Evolutionary conservation across 1,140 invertebrate genomes (phyloP), one percentile per base, ranked within the genome.

Genomic region (Drosophila rufa): DNA sequence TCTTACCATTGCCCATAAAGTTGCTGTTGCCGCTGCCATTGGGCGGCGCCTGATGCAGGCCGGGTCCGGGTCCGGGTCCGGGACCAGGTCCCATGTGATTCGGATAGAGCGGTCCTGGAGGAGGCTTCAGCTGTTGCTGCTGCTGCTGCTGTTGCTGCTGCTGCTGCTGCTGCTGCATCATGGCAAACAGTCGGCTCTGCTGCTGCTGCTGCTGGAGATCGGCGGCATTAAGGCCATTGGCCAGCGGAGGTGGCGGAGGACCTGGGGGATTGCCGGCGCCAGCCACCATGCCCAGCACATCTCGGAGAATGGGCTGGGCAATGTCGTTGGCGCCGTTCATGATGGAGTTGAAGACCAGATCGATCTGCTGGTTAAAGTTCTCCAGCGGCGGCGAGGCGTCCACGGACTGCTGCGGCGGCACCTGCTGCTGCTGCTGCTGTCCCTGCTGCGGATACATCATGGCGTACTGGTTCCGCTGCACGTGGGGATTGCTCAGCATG

Each of bases 331-430:
- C 84, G 5, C 91, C 92, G 53, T 92, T 92, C 87, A 92, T 89
- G 38, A 92, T 81, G 8, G 92, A 92, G 59, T 92, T 92, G 46
- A 92, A 92, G 4, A 92, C 92, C 70, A 92, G 70, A 79, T 92
- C 92, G 19, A 92, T 92, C 86, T 92, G 92, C 57, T 92, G 92
- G 77, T 92, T 92, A 15, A 92, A 92, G 61, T 92, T 92, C 46
- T 92, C 91, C 42, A 92, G 42, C 9, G 86, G 92, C 15, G 92
- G 86, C 14, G 92, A 77, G 1, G 91, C 66, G 5, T 90, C 82
- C 12, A 89, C 74, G 1, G 75, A 43, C n/a, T 61, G 82, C n/a
- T 55, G 76, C 6, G 9, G 61, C 27, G 14, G 79, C 30, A 56
- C 85, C 45, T 75, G 86, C 40, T 64, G 71, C 22, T 25, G 86